These are phyloP conservation scores for Gadopsis bispinosus DNA, from an alignment of 2,797 vertebrate species.

Conservation along the genomic window DNA sequence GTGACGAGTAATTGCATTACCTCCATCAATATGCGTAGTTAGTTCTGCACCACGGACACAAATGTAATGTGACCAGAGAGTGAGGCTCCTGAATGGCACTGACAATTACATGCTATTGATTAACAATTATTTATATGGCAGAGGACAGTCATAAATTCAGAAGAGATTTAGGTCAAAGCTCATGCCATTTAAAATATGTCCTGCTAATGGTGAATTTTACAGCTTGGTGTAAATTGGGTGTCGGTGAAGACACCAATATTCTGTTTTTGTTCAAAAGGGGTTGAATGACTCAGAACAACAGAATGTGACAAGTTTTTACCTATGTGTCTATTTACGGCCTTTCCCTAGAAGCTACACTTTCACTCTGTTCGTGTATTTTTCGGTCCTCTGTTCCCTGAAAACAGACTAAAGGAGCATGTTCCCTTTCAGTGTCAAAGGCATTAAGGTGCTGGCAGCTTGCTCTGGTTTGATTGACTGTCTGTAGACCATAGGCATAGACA, in stretches of 20 bases:
- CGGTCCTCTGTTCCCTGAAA: slow-evolving; percentile 60
- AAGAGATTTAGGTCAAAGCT: background rate
- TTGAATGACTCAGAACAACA: slow-evolving; percentile 50
- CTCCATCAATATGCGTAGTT: slow-evolving; percentile 65
- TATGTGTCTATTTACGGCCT: slow-evolving; percentile 65
- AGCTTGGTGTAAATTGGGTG: slow-evolving; percentile 19
- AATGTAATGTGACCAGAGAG: slow-evolving; percentile 62
- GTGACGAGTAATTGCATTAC: slow-evolving; percentile 73
- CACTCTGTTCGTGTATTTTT: slow-evolving; percentile 54
- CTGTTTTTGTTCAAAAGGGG: slow-evolving; percentile 24
- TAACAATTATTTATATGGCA: slow-evolving; percentile 35
- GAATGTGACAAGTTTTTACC: slow-evolving; percentile 49
- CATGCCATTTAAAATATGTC: background rate
- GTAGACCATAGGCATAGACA: slow-evolving; percentile 48
- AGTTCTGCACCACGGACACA: slow-evolving; percentile 62
- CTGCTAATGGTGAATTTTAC: slow-evolving; percentile 5
- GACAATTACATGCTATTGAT: slow-evolving; percentile 61
- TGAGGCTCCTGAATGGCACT: slow-evolving; percentile 52
- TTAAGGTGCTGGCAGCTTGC: slow-evolving; percentile 55
- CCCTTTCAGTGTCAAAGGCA: slow-evolving; percentile 67
- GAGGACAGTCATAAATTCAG: slow-evolving; percentile 14
- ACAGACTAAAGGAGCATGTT: slow-evolving; percentile 57
- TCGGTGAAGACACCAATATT: background rate
- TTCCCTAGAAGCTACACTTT: slow-evolving; percentile 58
- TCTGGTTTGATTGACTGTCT: slow-evolving; percentile 63